Base-by-base conservation (phyloP, 2,888 invertebrate genomes). In the Andrena praecox region DNA sequence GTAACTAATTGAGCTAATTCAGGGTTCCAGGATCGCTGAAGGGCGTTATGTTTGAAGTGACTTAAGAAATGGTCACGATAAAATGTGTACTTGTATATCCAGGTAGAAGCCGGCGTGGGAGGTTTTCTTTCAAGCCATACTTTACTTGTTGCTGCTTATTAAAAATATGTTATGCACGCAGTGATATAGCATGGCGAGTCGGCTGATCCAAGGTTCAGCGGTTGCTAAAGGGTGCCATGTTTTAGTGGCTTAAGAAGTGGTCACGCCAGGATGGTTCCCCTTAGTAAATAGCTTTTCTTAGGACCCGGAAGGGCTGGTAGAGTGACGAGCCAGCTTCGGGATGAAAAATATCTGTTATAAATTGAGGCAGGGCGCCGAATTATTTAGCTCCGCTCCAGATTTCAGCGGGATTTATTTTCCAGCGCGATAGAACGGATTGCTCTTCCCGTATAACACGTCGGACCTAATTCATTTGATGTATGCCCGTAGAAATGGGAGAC, bases 381-480 rank as follows among this genome's bases (percentile, higher is more conserved):
- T 80, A 82, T 82, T 80, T 80, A 82, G 76, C 67, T 66, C 29
- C 73, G 77, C 35, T 56, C 56, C 35, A 74, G 56, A 74, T 83
- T 69, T 56, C 62, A 12, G 3, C 10, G 35, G 48, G 56, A 81
- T 81, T 77, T 83, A 83, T 83, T 77, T 74, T 54, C 70, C 33
- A 27, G 27, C 42, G 50, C 35, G 35, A 33, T 24, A 31, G 70
- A 69, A 83, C 73, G 73, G 69, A 80, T 80, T 42, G 67, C 48
- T 7, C 16, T 33, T 35, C 35, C 16, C n/a, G 54, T 50, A 42
- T 29, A 72, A 70, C 67, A 31, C 29, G 77, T 74, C 67, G 27
- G 67, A 73, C 66, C 60, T 81, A 77, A 83, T 83, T 81, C 77
- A 52, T 70, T 74, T 74, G 83, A 82, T 69, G 72, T 52, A 73